Evolutionary conservation across 2,797 vertebrate species (phyloP).

Genomic region (Etheostoma nigrum): DNA sequence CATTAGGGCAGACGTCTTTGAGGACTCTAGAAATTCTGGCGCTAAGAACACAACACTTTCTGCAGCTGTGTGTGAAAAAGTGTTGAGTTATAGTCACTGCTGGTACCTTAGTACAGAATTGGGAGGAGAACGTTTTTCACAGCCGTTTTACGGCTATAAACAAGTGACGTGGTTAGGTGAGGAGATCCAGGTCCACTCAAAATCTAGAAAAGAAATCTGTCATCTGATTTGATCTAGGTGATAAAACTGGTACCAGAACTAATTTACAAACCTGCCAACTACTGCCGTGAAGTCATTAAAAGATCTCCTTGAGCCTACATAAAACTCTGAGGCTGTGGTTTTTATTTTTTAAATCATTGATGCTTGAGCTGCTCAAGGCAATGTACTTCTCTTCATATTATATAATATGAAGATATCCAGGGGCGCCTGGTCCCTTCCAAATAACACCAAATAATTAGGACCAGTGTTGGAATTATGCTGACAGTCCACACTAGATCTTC

Average conservation of each 20-base stretch:
- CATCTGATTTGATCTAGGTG: neutral
- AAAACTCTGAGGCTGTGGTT: neutral
- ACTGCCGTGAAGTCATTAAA: slow-evolving; percentile 5
- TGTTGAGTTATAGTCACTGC: no score
- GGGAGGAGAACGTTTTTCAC: no score
- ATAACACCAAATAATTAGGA: neutral
- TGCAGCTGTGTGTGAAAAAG: no score
- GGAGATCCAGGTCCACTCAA: no score
- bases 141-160: no score
- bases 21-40: neutral
- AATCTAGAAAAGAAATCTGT: no score
- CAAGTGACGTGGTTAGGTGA: no score
- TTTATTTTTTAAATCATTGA: neutral
- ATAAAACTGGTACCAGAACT: slow-evolving; percentile 21
- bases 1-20: neutral
- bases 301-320: slow-evolving; percentile 10
- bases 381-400: slow-evolving; percentile 18
- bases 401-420: neutral
- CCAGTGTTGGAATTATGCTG: neutral
- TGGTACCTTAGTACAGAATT: no score
- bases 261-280: slow-evolving; percentile 22
- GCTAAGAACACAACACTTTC: no score
- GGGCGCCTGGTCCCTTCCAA: neutral
- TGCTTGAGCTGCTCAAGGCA: slow-evolving; percentile 18
- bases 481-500: neutral